phyloP scores from a whole-genome alignment of 1,140 invertebrate species.

The Daktulosphaira vitifoliae region DNA sequence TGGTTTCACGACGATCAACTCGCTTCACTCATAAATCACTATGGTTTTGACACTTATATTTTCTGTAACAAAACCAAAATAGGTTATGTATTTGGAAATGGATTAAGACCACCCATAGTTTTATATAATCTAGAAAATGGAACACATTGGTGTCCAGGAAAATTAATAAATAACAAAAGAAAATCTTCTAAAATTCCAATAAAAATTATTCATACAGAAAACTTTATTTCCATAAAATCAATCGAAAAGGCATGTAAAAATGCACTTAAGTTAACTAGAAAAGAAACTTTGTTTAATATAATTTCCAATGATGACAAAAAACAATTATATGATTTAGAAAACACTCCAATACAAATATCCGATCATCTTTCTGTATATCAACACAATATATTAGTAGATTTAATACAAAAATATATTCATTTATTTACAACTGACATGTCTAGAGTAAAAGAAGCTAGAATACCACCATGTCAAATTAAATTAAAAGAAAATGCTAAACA shows the following conservation, averaged over 20 bases:
- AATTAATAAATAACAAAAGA: too few species aligned
- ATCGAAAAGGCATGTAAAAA: too few species aligned
- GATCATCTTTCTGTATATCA: background rate
- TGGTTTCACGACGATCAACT: background rate
- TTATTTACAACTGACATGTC: background rate
- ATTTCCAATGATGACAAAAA: background rate
- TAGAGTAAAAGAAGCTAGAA: background rate
- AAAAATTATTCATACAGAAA: too few species aligned
- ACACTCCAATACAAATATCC: background rate
- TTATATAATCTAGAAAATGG: too few species aligned
- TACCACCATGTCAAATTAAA: background rate
- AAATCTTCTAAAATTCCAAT: too few species aligned
- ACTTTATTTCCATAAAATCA: too few species aligned
- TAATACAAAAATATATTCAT: background rate
- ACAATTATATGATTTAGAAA: background rate
- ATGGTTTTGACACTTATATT: background rate
- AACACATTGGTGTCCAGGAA: too few species aligned
- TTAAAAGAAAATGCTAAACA: background rate
- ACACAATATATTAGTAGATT: background rate
- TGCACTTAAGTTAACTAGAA: too few species aligned
- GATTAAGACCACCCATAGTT: background rate
- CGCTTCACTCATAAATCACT: background rate
- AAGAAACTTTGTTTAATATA: too few species aligned
- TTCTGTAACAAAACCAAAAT: background rate
- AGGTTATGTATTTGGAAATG: background rate